phyloP scores from a whole-genome alignment of 2,113 vertebrate species.

The Solea senegalensis region DNA sequence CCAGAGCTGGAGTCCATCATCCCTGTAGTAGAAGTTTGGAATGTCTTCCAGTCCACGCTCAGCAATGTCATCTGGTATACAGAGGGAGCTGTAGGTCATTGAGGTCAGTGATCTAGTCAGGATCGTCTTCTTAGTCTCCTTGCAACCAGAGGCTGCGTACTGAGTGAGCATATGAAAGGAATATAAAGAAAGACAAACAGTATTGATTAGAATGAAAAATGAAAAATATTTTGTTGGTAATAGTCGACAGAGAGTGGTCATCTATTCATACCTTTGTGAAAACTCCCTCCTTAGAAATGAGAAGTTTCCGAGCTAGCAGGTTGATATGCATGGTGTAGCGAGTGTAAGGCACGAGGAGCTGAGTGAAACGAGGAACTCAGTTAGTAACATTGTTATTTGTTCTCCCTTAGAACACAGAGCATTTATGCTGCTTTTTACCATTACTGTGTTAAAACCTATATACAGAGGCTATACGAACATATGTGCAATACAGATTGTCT shows the following conservation, averaged over 20 bases:
- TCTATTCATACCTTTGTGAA: conserved; percentile 51
- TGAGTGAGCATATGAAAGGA: conserved; percentile 4
- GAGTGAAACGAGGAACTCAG: neutral
- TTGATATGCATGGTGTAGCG: conserved; percentile 76
- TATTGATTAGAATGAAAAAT: too few relatives aligned
- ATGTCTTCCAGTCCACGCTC: conserved; percentile 68
- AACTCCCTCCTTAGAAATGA: conserved; percentile 54
- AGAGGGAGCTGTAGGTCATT: conserved; percentile 81
- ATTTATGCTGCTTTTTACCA: too few relatives aligned
- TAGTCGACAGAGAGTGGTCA: neutral
- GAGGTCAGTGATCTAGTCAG: conserved; percentile 50
- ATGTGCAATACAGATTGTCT: too few relatives aligned
- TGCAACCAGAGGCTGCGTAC: conserved; percentile 61
- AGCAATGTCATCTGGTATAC: conserved; percentile 80
- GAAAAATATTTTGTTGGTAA: neutral
- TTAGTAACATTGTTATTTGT: neutral
- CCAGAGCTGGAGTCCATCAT: conserved; percentile 84
- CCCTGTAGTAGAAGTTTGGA: conserved; percentile 82
- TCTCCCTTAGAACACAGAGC: too few relatives aligned
- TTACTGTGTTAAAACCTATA: too few relatives aligned
- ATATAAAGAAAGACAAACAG: neutral
- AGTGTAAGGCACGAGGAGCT: conserved; percentile 72
- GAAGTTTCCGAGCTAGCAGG: conserved; percentile 39
- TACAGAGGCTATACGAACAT: too few relatives aligned
- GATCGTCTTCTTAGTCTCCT: conserved; percentile 18